A percentile compares a stretch with the other conserved stretches of the same genome.
These are phyloP conservation scores for Pristionchus fissidentatus DNA, from an alignment of 2,888 invertebrate genomes.

Conservation along the genomic window DNA sequence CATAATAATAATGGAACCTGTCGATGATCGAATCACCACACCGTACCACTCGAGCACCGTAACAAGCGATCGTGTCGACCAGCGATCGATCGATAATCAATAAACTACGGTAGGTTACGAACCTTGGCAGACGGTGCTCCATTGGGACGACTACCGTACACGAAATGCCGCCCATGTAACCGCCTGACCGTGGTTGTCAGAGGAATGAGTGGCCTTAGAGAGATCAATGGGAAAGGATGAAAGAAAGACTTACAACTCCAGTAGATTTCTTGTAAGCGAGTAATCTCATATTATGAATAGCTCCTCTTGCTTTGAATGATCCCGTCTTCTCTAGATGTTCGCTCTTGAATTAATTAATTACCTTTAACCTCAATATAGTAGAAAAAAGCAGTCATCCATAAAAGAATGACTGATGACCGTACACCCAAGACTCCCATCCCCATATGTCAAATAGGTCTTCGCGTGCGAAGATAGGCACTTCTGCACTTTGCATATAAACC, in stretches of 20 bases:
- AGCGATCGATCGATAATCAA: neutral
- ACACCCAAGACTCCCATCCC: too few species aligned
- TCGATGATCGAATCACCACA: slow-evolving; percentile 76
- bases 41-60: slow-evolving; percentile 76
- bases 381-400: too few species aligned
- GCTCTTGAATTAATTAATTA: slow-evolving; percentile 74
- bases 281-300: slow-evolving; percentile 70
- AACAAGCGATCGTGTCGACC: slow-evolving; percentile 75
- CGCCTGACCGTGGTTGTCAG: slow-evolving; percentile 79
- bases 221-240: too few species aligned
- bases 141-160: slow-evolving; percentile 78
- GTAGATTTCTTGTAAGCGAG: slow-evolving; percentile 51
- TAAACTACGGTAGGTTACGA: slow-evolving; percentile 50
- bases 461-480: too few species aligned
- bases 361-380: too few species aligned
- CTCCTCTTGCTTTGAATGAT: slow-evolving; percentile 76
- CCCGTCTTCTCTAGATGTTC: slow-evolving; percentile 76
- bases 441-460: too few species aligned
- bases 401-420: too few species aligned
- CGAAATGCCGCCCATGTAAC: slow-evolving; percentile 76
- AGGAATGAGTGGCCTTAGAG: slow-evolving; percentile 78
- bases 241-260: slow-evolving; percentile 58
- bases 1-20: too few species aligned
- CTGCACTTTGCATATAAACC: too few species aligned
- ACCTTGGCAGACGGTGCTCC: slow-evolving; percentile 76